A percentile compares a stretch with the other conserved stretches of the same genome.
These are phyloP conservation scores for Phymorhynchus buccinoides DNA, from an alignment of 1,140 invertebrate genomes.

Conservation along the genomic window DNA sequence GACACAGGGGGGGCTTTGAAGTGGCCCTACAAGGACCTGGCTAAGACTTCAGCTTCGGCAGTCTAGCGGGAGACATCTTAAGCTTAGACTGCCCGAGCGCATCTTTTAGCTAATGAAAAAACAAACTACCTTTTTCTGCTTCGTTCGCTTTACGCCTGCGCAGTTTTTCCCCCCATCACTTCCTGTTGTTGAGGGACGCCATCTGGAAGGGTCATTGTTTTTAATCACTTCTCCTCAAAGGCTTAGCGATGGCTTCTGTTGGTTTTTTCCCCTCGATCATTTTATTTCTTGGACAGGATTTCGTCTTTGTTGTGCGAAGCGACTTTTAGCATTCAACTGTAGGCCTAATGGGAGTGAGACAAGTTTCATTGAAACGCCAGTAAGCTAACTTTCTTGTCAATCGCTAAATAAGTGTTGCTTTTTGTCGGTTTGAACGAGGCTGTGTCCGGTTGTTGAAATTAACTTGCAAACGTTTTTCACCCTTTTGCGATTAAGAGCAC, in stretches of 20 bases:
- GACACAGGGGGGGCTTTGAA: slow-evolving; percentile 11
- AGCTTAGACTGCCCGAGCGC: not conserved
- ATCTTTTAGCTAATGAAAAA: slow-evolving; percentile 34
- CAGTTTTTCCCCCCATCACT: slow-evolving; percentile 17
- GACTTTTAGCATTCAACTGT: not conserved
- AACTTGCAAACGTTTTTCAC: not conserved
- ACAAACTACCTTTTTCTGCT: slow-evolving; percentile 12
- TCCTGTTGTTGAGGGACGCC: not conserved
- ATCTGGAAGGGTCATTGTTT: not conserved
- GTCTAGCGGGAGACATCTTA: not conserved
- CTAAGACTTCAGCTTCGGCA: not conserved
- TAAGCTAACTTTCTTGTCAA: not conserved
- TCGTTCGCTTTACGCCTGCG: not conserved
- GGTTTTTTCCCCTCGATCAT: not conserved
- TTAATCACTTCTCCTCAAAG: not conserved
- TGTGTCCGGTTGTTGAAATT: not conserved
- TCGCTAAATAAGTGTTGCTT: not conserved
- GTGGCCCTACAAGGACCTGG: not conserved
- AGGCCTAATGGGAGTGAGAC: not conserved
- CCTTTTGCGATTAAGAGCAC: not conserved
- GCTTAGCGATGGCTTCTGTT: not conserved
- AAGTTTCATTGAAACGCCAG: not conserved
- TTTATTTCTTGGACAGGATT: not conserved
- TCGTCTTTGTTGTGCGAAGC: not conserved
- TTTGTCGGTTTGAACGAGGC: not conserved